Conservation (phyloP, 2,797 vertebrate genomes). For the Nannoperca australis region DNA sequence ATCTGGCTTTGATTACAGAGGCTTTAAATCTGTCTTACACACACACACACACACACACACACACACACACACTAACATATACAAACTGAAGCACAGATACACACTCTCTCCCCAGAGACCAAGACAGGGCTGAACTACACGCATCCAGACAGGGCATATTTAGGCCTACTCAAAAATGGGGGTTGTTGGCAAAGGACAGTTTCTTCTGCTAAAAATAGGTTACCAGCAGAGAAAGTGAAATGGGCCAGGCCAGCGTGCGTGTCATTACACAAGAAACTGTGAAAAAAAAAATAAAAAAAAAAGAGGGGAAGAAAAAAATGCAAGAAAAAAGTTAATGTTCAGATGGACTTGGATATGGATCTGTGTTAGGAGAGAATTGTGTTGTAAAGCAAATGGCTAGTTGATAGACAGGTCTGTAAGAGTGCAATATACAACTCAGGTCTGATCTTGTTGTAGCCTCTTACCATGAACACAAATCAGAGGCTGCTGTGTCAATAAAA, state of each 20-base stretch:
- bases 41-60: conserved; percentile 9
- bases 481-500: not conserved
- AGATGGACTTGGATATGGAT: conserved; percentile 5
- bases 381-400: not conserved
- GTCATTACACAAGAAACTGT: conserved; percentile 33
- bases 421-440: not conserved
- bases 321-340: not conserved
- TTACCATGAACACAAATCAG: conserved; percentile 2
- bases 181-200: conserved; percentile 47
- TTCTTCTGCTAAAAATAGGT: conserved; percentile 71
- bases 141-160: conserved; percentile 64
- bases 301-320: conserved; percentile 1
- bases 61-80: conserved; percentile 24
- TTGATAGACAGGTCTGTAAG: not conserved
- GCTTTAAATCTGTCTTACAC: conserved; percentile 66
- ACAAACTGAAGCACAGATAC: conserved; percentile 49
- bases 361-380: not conserved
- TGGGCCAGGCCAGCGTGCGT: conserved; percentile 1
- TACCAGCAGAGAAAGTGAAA: conserved; percentile 40
- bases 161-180: conserved; percentile 41
- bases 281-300: conserved; percentile 1
- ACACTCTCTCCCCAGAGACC: conserved; percentile 55
- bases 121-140: conserved; percentile 45
- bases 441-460: not conserved
- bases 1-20: conserved; percentile 74